These are phyloP conservation scores for Lycia hirtaria DNA, from an alignment of 2,888 invertebrate species.

Conservation along the genomic window DNA sequence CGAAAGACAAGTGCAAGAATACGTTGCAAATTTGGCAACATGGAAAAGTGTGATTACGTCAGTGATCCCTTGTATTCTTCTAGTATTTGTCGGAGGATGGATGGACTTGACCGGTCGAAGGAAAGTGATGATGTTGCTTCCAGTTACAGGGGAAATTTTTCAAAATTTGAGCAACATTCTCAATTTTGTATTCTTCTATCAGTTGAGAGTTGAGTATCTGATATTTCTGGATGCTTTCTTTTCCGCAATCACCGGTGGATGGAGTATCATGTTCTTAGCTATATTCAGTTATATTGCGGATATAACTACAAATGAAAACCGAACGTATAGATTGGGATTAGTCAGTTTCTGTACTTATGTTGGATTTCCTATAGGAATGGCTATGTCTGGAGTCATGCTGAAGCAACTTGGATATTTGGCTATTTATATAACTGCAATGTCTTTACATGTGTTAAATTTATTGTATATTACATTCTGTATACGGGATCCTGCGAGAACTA, in stretches of 20 bases:
- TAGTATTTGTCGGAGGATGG: constrained; percentile 90
- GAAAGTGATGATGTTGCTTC: constrained; percentile 90
- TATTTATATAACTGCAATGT: constrained; percentile 42
- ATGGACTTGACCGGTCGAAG: constrained; percentile 86
- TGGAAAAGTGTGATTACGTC: constrained; percentile 92
- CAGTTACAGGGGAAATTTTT: constrained; percentile 89
- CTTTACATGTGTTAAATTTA: constrained; percentile 43
- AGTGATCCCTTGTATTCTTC: constrained; percentile 88
- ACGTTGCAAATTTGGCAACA: constrained; percentile 89
- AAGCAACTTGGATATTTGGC: constrained; percentile 48
- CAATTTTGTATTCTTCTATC: constrained; percentile 89
- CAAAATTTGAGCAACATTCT: constrained; percentile 88
- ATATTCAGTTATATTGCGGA: constrained; percentile 49
- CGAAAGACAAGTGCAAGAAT: constrained; percentile 85
- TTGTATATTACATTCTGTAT: constrained; percentile 42
- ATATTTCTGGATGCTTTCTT: constrained; percentile 47
- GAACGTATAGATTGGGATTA: constrained; percentile 51
- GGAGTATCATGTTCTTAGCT: constrained; percentile 43
- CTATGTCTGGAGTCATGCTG: constrained; percentile 48
- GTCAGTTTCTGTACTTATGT: constrained; percentile 50
- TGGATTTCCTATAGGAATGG: constrained; percentile 49
- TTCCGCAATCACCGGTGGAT: constrained; percentile 46
- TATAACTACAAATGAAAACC: constrained; percentile 46
- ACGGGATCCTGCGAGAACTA: constrained; percentile 43
- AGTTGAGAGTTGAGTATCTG: constrained; percentile 88